A percentile compares a stretch with the other conserved stretches of the same genome.
Evolutionary conservation across 2,797 vertebrate genomes (phyloP).

Genomic region (Sebastes taczanowskii): DNA sequence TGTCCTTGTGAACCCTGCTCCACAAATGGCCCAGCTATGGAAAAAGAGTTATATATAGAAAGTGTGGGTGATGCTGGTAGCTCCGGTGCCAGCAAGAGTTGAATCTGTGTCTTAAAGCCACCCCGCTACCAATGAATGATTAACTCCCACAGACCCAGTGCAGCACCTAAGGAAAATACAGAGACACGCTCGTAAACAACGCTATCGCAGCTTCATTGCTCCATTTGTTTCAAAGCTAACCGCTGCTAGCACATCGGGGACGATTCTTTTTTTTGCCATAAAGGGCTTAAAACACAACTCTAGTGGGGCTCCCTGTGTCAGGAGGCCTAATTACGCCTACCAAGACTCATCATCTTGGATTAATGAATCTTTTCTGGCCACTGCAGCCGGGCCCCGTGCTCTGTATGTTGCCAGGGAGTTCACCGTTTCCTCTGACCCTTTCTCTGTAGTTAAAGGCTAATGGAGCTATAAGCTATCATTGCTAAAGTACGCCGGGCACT

Average conservation of each 20-base stretch:
- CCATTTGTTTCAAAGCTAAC: slow-evolving; percentile 60
- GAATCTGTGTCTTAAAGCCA: slow-evolving; percentile 79
- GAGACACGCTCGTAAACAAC: slow-evolving; percentile 58
- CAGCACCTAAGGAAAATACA: slow-evolving; percentile 58
- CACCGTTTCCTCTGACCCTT: slow-evolving; percentile 73
- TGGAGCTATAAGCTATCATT: slow-evolving; percentile 79
- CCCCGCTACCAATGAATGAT: slow-evolving; percentile 74
- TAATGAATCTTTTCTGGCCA: slow-evolving; percentile 74
- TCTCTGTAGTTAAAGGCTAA: slow-evolving; percentile 77
- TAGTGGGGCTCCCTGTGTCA: slow-evolving; percentile 68
- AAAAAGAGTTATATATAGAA: slow-evolving; percentile 86
- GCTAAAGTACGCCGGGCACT: slow-evolving; percentile 63
- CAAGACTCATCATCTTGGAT: slow-evolving; percentile 78
- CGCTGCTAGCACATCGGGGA: slow-evolving; percentile 45
- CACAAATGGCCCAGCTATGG: slow-evolving; percentile 78
- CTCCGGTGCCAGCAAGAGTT: slow-evolving; percentile 75
- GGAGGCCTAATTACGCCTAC: slow-evolving; percentile 78
- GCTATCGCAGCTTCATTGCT: slow-evolving; percentile 51
- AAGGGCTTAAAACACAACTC: slow-evolving; percentile 57
- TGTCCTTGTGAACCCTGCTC: slow-evolving; percentile 77
- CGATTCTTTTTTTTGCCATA: slow-evolving; percentile 37
- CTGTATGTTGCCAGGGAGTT: slow-evolving; percentile 73
- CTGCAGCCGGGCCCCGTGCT: slow-evolving; percentile 58
- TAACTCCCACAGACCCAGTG: slow-evolving; percentile 70
- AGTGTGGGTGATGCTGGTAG: slow-evolving; percentile 79